Conservation (phyloP, 2,113 vertebrate species). For the Rhabdornis inornatus region DNA sequence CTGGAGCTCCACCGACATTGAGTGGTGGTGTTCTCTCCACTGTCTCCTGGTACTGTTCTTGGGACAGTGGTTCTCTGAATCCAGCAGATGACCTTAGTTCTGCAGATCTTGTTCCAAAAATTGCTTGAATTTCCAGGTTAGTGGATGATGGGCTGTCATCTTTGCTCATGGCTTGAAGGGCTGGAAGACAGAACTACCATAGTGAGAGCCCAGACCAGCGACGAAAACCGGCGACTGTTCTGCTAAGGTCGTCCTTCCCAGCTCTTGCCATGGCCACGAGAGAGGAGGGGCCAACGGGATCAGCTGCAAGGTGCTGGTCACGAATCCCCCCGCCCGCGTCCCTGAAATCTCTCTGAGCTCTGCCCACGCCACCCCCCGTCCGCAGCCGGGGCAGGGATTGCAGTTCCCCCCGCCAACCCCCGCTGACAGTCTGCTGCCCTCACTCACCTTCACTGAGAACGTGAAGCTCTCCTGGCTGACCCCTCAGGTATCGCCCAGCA, state of each 20-base stretch:
- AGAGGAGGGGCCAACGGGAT: fast-evolving
- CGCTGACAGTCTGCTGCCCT: neutral
- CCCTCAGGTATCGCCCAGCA: fast-evolving
- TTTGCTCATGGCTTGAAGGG: neutral
- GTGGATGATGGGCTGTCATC: neutral
- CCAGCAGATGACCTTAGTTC: neutral
- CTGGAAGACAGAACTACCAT: neutral
- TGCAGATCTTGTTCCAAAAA: neutral
- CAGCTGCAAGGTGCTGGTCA: fast-evolving
- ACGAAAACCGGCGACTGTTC: fast-evolving
- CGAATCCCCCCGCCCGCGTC: fast-evolving
- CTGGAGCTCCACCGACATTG: too few species aligned
- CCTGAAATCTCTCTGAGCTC: too few species aligned
- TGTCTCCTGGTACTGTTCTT: too few species aligned
- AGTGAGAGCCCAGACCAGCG: fast-evolving
- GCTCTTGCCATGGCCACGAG: too few species aligned
- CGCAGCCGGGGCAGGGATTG: fast-evolving
- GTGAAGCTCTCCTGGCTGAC: neutral
- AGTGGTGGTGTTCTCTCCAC: too few species aligned
- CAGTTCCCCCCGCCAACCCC: neutral
- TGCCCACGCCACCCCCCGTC: fast-evolving
- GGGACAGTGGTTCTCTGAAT: too few species aligned
- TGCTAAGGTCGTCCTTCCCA: neutral
- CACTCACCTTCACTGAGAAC: neutral
- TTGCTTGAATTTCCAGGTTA: neutral